Conservation (phyloP, 2,888 invertebrate genomes). For the Acanthococcus lagerstroemiae region DNA sequence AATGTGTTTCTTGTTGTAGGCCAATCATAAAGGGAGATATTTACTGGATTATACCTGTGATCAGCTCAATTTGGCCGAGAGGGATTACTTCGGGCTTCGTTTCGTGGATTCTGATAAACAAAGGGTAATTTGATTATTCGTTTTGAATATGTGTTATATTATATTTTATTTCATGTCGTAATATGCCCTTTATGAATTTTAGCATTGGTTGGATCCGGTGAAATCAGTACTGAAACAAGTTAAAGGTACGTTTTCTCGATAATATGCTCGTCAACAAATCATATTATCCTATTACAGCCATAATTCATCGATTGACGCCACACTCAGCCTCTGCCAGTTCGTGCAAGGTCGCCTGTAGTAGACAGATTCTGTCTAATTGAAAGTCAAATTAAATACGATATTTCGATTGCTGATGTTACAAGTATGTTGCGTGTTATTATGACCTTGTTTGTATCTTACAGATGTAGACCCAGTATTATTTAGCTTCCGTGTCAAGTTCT, state of each 20-base stretch:
- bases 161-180: conserved; percentile 30
- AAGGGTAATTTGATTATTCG: conserved; percentile 52
- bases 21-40: conserved; percentile 79
- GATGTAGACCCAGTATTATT: conserved; percentile 85
- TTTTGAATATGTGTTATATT: conserved; percentile 16
- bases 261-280: neutral
- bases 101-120: conserved; percentile 83
- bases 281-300: neutral
- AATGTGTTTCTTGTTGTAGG: conserved; percentile 49
- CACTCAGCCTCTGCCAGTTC: no score
- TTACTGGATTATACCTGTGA: conserved; percentile 83
- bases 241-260: conserved; percentile 54
- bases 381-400: no score
- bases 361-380: no score
- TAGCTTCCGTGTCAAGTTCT: conserved; percentile 95
- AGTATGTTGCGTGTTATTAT: no score
- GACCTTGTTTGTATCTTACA: conserved; percentile 46
- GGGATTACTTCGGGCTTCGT: conserved; percentile 87
- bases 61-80: conserved; percentile 80
- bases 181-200: conserved; percentile 40
- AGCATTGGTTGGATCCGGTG: conserved; percentile 91
- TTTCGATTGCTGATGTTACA: no score
- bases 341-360: no score
- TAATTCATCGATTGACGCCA: no score
- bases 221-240: conserved; percentile 85